Evolutionary conservation across 1,140 invertebrate genomes (phyloP), one percentile per base, ranked within the genome.

Genomic region (Zaprionus vittiger): DNA sequence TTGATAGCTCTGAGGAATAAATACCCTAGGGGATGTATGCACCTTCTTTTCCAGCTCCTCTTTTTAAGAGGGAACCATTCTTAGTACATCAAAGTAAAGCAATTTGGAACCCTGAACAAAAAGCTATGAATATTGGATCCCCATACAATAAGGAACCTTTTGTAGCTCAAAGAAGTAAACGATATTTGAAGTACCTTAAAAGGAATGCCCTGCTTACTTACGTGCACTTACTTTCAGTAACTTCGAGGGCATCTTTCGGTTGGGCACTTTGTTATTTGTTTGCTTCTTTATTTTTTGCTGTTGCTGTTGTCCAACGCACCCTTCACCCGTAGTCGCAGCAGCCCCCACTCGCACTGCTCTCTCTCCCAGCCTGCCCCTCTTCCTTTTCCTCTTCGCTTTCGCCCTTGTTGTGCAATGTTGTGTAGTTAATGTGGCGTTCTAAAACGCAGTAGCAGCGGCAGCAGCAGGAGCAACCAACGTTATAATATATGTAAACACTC

Each of bases 401-500:
- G 59, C 59, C 66, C 66, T 71, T 49, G 60, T 68, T 77, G 74
- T 73, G 69, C 82, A 86, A 80, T 82, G 80, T 87, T 79, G 62
- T 85, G 83, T 79, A 85, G 83, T 87, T 85, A 85, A 85, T 85
- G 83, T 85, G 83, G 76, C 83, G 65, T 85, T 87, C 83, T 85
- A 85, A 85, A 85, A 85, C 80, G 83, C 83, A 85, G 79, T 65
- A 54, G 81, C 73, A 56, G 65, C 64, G 47, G 56, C 73, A 47
- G 56, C 22, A 26, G 24, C 52, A 54, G 49, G 44, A 41, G 34
- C 37, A 24, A 38, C 52, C 38, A 60, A 65, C 69, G 62, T 66
- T 70, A 81, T 84, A 85, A 85, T 84, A 85, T 85, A 84, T 84
- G 82, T 85, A 84, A 85, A 85, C 82, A 81, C 82, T 85, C 82